These are phyloP conservation scores for Cyphomyrmex costatus DNA, from an alignment of 1,140 invertebrate species.

Conservation along the genomic window DNA sequence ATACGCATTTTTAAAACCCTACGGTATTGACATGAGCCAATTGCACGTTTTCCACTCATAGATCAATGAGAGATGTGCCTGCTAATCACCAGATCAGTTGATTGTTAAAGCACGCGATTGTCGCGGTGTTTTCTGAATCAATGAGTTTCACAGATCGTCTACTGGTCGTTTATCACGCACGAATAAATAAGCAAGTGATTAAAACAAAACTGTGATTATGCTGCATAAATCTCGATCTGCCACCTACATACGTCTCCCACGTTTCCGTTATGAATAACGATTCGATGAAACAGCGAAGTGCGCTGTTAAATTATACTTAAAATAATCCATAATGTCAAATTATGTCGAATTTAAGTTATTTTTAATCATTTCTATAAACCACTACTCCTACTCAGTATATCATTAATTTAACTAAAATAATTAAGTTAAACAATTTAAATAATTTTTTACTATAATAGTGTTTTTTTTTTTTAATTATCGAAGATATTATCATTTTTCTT, in stretches of 20 bases:
- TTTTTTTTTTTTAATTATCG: constrained; percentile 6
- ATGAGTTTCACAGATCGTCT: background rate
- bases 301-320: background rate
- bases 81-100: constrained; percentile 16
- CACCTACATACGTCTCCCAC: constrained; percentile 8
- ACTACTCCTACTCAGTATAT: too few relatives aligned
- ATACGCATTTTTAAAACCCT: background rate
- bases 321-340: too few relatives aligned
- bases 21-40: constrained; percentile 2
- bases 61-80: background rate
- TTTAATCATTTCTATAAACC: too few relatives aligned
- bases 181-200: constrained; percentile 48
- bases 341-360: too few relatives aligned
- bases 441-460: background rate
- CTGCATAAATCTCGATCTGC: constrained; percentile 24
- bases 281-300: background rate
- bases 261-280: background rate
- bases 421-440: too few relatives aligned
- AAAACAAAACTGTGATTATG: constrained; percentile 21
- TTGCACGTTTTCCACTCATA: background rate
- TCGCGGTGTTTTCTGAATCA: background rate
- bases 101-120: constrained; percentile 1
- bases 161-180: background rate
- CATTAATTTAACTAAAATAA: too few relatives aligned
- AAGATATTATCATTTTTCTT: background rate